Conservation (phyloP, 2,113 vertebrate species). For the Brachyhypopomus gauderio region DNA sequence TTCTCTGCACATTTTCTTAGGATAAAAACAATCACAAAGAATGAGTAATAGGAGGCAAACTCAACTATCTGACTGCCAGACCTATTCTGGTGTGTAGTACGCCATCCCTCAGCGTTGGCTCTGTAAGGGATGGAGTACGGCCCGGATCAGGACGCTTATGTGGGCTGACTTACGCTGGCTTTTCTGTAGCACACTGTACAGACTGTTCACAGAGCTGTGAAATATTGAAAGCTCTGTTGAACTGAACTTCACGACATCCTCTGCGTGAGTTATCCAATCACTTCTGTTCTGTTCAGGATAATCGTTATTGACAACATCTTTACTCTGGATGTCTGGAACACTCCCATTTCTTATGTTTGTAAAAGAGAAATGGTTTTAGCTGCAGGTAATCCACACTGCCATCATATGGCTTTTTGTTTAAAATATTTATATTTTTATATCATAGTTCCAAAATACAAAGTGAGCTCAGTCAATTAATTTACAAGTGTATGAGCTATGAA, state of each 20-base stretch:
- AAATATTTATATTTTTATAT: not conserved
- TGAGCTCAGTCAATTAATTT: not conserved
- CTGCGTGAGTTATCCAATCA: conserved; percentile 20
- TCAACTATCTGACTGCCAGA: no score
- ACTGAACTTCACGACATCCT: not conserved
- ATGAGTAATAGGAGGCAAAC: no score
- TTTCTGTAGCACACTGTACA: not conserved
- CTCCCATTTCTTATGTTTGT: not conserved
- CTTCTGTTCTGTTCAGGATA: not conserved
- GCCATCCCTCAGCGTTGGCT: no score
- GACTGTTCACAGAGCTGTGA: not conserved
- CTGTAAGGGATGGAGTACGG: no score
- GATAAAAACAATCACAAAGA: no score
- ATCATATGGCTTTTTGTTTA: not conserved
- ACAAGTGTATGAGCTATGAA: not conserved
- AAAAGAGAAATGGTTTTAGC: not conserved
- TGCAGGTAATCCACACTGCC: not conserved
- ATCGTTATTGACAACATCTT: not conserved
- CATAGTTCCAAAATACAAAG: not conserved
- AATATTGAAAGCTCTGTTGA: conserved; percentile 18
- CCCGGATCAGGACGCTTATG: not conserved
- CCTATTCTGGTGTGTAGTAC: no score
- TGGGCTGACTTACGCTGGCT: not conserved
- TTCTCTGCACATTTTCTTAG: no score
- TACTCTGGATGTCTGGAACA: not conserved